Evolutionary conservation across 2,888 invertebrate species (phyloP).

Genomic region (Plebejus melissa): DNA sequence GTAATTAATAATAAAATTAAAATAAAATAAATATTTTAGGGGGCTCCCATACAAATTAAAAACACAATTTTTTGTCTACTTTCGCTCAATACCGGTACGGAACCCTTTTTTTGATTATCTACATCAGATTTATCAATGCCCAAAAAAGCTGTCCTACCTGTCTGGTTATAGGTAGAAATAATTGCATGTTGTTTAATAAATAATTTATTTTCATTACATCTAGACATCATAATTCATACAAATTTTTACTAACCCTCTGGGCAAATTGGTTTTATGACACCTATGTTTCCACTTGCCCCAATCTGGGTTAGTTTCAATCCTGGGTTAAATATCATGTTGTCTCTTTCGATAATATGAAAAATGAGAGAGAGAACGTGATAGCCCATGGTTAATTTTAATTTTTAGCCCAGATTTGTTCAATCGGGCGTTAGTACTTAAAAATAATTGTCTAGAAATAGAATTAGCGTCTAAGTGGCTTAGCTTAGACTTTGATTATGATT

Average conservation of each 20-base stretch:
- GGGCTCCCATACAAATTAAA: too few relatives aligned
- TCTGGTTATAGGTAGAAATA: neutral
- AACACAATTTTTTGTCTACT: too few relatives aligned
- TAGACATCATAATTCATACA: conserved; percentile 1
- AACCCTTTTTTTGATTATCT: too few relatives aligned
- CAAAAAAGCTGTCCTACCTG: neutral
- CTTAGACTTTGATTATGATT: neutral
- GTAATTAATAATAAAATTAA: too few relatives aligned
- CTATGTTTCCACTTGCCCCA: neutral
- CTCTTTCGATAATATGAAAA: neutral
- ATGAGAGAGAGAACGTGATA: neutral
- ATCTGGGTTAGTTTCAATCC: neutral
- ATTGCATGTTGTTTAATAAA: conserved; percentile 15
- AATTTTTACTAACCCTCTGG: conserved; percentile 5
- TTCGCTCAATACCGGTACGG: too few relatives aligned
- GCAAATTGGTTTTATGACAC: neutral
- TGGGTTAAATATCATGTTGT: neutral
- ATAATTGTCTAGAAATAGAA: conserved; percentile 8
- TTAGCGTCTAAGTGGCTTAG: neutral
- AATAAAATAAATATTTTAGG: too few relatives aligned
- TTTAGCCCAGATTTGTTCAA: neutral
- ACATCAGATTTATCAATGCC: neutral
- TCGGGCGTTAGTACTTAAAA: neutral
- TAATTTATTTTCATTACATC: neutral
- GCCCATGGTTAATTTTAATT: too few relatives aligned